phyloP scores from a whole-genome alignment of 2,113 vertebrate genomes.

The Antechinus flavipes region DNA sequence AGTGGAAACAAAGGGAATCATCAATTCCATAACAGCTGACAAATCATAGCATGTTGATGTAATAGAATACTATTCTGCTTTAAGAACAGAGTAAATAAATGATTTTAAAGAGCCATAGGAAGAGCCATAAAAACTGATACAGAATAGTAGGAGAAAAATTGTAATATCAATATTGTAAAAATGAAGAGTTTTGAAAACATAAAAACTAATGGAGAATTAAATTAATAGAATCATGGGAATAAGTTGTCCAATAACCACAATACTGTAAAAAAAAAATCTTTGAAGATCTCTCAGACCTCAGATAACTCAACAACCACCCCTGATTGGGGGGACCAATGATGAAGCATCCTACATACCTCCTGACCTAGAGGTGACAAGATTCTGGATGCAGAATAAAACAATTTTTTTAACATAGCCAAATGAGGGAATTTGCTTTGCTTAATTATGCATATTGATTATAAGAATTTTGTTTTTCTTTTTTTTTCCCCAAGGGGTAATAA shows the following conservation, averaged over 20 bases:
- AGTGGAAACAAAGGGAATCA: neutral
- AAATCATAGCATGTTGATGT: neutral
- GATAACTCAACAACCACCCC: neutral
- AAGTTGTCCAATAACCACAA: neutral
- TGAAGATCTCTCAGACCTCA: neutral
- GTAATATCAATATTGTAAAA: neutral
- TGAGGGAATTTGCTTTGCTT: neutral
- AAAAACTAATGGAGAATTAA: neutral
- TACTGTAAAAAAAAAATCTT: neutral
- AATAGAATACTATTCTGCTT: neutral
- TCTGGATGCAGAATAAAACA: neutral
- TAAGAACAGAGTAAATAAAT: neutral
- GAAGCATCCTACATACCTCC: neutral
- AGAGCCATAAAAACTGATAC: neutral
- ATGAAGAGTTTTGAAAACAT: neutral
- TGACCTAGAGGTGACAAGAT: neutral
- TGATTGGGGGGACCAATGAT: neutral
- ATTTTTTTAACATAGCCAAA: neutral
- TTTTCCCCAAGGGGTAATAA: neutral
- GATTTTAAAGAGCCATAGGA: neutral
- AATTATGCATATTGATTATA: neutral
- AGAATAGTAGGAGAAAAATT: neutral
- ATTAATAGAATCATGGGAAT: neutral
- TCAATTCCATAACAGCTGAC: neutral
- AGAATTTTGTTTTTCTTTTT: neutral